Evolutionary conservation across 2,797 vertebrate genomes (phyloP), one percentile per base, ranked within the genome.

Genomic region (Halcyon smyrnensis): DNA sequence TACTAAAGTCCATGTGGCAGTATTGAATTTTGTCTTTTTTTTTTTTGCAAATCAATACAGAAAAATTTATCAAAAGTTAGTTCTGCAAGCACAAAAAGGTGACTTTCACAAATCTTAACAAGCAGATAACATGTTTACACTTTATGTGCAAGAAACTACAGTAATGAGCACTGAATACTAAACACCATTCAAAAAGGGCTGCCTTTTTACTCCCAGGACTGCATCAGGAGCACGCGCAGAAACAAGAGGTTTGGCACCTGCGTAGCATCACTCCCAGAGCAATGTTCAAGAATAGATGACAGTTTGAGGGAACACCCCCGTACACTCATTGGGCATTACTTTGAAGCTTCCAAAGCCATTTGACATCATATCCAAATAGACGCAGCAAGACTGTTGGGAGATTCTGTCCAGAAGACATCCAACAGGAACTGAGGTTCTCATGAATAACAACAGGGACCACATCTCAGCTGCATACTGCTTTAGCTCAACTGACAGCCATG

Each of bases 271-370:
- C 32, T 62, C 32, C 56, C 20, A 2, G 1, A 34, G 15, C 39
- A 60, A 19, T 4, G 4, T 32, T 65, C 41, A 64, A 50, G 51
- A 78, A 14, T 2, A 76, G 34, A n/a, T 41, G 8, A 20, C 25
- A 41, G 12, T 7, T 76, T 67, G 50, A 86, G 37, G 39, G 8
- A 67, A 50, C 23, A 15, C 32, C 30, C 37, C 53, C 21, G 2
- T 54, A 6, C 19, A 15, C 21, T 39, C 4, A 0, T 0, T 59
- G 64, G 39, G 14, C 23, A 3, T 84, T 23, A 3, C 39, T 63
- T 0, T 73, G 28, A 36, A 27, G 15, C 56, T 71, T 71, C 45
- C 84, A 83, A 27, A 48, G 41, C 74, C 20, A 4, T 64, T 73
- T 84, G 64, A 12, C 37, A 41, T 41, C 15, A 9, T 14, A 12